Conservation (phyloP, 2,888 invertebrate genomes). For the Steinernema scapterisci region DNA sequence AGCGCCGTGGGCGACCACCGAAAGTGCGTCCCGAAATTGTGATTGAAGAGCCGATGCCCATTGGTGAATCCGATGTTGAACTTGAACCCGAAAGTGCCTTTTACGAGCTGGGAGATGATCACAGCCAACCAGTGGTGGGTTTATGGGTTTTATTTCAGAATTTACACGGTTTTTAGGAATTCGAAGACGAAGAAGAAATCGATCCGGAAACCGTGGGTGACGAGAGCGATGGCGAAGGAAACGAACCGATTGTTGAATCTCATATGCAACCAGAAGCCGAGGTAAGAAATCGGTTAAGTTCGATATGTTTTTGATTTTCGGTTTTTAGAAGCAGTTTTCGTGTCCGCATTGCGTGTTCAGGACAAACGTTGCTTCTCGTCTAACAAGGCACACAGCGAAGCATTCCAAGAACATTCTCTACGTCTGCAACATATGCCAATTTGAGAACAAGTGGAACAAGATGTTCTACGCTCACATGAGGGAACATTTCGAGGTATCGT, state of each 20-base stretch:
- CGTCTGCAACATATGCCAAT: constrained; percentile 75
- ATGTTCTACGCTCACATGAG: constrained; percentile 75
- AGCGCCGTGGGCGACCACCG: constrained; percentile 43
- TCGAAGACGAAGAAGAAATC: constrained; percentile 49
- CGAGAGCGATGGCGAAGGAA: constrained; percentile 30
- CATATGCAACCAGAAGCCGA: constrained; percentile 69
- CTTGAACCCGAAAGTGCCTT: constrained; percentile 16
- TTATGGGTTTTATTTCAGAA: too few relatives aligned
- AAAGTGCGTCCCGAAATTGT: constrained; percentile 34
- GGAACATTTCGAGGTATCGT: constrained; percentile 63
- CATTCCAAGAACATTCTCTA: constrained; percentile 74
- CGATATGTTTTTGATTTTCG: background rate
- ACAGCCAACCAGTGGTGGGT: constrained; percentile 49
- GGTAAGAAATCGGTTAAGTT: background rate
- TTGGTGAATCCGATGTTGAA: background rate
- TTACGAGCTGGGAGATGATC: constrained; percentile 69
- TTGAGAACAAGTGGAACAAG: constrained; percentile 74
- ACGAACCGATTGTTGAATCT: background rate
- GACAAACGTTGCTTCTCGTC: constrained; percentile 68
- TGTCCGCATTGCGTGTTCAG: constrained; percentile 73
- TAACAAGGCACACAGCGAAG: constrained; percentile 71
- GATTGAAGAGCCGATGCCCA: background rate
- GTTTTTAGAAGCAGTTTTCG: constrained; percentile 44
- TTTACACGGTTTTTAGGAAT: constrained; percentile 38
- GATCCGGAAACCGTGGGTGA: constrained; percentile 41